Base-by-base conservation (phyloP, 2,113 vertebrate species). In the Amia ocellicauda region DNA sequence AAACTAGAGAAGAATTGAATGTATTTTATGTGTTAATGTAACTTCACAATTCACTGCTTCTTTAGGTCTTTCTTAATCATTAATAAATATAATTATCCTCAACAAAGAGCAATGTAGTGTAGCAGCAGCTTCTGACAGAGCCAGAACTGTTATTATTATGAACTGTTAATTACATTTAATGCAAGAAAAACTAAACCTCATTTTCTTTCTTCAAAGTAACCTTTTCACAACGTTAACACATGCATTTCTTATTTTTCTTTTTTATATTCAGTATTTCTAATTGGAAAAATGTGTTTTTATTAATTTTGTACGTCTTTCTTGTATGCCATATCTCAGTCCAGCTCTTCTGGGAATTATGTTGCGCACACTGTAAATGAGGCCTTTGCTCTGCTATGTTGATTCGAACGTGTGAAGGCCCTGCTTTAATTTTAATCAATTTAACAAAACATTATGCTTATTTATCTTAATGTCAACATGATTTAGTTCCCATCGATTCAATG, bases 21-120 rank as follows among this genome's bases (percentile, higher is more conserved):
- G 11, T 9, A 53, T 53, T 22, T 53, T 53, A 53, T 22, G 51
- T 53, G 20, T 53, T 53, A 53, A 53, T 53, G 51, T 53, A 71
- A 81, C 66, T 74, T 79, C 45, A 58, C 78, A 74, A 76, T 70
- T 69, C 36, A 64, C 42, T 74, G 64, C 31, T 63, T 73, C 49
- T 52, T 50, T 61, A 76, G 71, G 71, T 75, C 78, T 68, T 76
- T 77, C 69, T 67, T 70, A 24, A 81, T 83, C 75, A 68, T 24
- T 70, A 75, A 78, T 79, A 85, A 82, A 81, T 73, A 80, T 74
- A 88, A 85, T 86, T 80, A 83, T 54, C 20, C 42, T 57, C 69
- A 75, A 86, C 76, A 85, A 85, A 81, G 72, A 72, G 59, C 65
- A 56, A 41, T 61, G 65, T 69, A 70, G 68, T 76, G 69, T 67